Percentiles rank a stretch among this genome's conserved stretches.
Conservation (phyloP, 2,888 invertebrate genomes). For the Allophyes oxyacanthae region DNA sequence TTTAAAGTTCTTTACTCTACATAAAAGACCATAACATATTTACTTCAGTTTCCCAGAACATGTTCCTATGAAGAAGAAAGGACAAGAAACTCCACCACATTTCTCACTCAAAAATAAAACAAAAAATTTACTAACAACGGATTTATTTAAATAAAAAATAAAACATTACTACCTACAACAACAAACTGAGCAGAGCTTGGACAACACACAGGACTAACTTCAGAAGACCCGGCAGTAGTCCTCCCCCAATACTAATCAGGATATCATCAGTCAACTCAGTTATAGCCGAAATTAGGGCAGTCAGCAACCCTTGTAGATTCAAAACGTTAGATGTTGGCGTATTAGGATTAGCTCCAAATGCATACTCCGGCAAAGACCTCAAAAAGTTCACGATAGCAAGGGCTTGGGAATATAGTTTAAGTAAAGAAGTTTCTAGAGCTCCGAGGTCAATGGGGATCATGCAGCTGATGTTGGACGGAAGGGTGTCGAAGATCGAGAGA, state of each 20-base stretch:
- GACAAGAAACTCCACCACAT: no score
- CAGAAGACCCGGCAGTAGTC: slow-evolving; percentile 77
- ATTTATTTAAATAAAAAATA: slow-evolving; percentile 16
- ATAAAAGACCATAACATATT: no score
- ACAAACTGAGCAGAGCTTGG: slow-evolving; percentile 69
- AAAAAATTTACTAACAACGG: no score
- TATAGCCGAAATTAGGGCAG: slow-evolving; percentile 69
- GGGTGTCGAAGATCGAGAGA: slow-evolving; percentile 83
- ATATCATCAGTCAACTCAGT: slow-evolving; percentile 78
- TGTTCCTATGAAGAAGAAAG: no score
- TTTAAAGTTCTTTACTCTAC: no score
- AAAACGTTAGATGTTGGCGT: slow-evolving; percentile 67
- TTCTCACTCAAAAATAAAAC: no score
- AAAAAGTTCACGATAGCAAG: slow-evolving; percentile 84
- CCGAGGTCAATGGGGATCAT: slow-evolving; percentile 82
- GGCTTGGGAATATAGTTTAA: slow-evolving; percentile 83
- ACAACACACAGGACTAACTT: slow-evolving; percentile 79
- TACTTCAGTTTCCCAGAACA: no score
- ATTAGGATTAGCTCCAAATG: slow-evolving; percentile 78
- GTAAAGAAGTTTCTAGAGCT: slow-evolving; percentile 79
- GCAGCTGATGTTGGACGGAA: slow-evolving; percentile 79
- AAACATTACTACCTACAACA: slow-evolving; percentile 49
- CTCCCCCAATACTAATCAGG: slow-evolving; percentile 77
- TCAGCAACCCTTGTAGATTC: slow-evolving; percentile 75
- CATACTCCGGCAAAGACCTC: slow-evolving; percentile 78